phyloP scores from a whole-genome alignment of 2,888 invertebrate species.

The Parapristionchus giblindavisi region DNA sequence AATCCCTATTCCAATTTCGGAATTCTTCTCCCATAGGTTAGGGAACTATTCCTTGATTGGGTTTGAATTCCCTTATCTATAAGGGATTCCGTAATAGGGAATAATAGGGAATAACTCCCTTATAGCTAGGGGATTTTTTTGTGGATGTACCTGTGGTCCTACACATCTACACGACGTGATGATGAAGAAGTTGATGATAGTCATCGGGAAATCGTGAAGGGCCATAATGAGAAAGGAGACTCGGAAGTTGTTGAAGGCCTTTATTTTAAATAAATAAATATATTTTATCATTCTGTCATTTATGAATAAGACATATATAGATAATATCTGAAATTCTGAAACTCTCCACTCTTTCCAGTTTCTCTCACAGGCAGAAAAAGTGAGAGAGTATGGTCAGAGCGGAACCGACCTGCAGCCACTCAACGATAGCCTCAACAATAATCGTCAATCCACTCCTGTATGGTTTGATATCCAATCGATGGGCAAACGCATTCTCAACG shows the following conservation, averaged over 20 bases:
- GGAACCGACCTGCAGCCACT: constrained; percentile 61
- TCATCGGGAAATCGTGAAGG: constrained; percentile 68
- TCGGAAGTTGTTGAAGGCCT: constrained; percentile 69
- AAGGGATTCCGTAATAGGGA: no score
- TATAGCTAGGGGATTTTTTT: no score
- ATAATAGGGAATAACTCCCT: no score
- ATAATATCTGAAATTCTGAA: no score
- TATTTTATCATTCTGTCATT: neutral
- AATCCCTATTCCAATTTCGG: no score
- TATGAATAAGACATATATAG: neutral
- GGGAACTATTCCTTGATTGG: no score
- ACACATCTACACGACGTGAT: constrained; percentile 66
- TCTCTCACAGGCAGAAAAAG: no score
- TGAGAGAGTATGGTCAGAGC: no score
- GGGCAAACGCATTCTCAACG: constrained; percentile 69
- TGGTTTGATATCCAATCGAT: constrained; percentile 64
- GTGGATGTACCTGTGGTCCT: constrained; percentile 60
- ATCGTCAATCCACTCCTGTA: constrained; percentile 66
- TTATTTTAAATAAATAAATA: neutral
- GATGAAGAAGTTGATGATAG: constrained; percentile 67
- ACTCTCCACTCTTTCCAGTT: no score
- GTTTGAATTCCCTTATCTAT: no score
- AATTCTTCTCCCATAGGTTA: no score
- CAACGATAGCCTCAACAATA: constrained; percentile 64
- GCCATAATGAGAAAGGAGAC: constrained; percentile 67